Evolutionary conservation across 2,888 invertebrate species (phyloP), one percentile per base, ranked within the genome.

Genomic region (Eudasyphora cyanicolor): DNA sequence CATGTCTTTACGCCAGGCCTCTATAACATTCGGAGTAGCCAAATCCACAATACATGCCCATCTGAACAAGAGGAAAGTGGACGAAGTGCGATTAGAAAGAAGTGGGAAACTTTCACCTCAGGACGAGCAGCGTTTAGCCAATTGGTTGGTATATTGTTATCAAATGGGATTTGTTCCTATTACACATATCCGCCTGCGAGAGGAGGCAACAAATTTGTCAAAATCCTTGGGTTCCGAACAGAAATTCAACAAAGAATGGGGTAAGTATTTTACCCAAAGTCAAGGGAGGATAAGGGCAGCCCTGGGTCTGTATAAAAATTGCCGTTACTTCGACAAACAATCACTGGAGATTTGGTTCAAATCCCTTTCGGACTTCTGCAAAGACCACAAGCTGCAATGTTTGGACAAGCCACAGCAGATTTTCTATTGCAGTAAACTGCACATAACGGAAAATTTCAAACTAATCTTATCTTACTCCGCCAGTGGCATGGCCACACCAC

Each of bases 201-300:
- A 24, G 14, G 57, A 57, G 14, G 57, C 57, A 14, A 27, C 21
- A 24, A 27, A 57, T 27, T 12, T 57, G 5, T 57, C 57, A 12
- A 57, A 57, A 19, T 57, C 57, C 10, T 24, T 7, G 0, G 24
- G 57, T 7, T 24, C 57, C 12, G 57, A 14, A 0, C 57, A 57
- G 14, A 57, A 57, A 14, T 57, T 57, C 57, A 57, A 57, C 27
- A 57, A 57, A 14, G 57, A 57, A 27, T 57, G 57, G 57, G 24
- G 57, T 27, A 57, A 57, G 24, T 57, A 57, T 19, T 57, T 57
- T 24, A 57, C 57, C 1, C 21, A 57, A 27, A 21, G 57, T 10
- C 57, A 57, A 1, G 24, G 27, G 2, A 57, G 14, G 14, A 27
- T 57, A 14, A 57, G 27, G 24, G 2, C 14, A 1, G 24, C 24